Percentiles rank a stretch among this genome's conserved stretches.
Conservation (phyloP, 2,888 invertebrate species). For the Oasisia sp. region DNA sequence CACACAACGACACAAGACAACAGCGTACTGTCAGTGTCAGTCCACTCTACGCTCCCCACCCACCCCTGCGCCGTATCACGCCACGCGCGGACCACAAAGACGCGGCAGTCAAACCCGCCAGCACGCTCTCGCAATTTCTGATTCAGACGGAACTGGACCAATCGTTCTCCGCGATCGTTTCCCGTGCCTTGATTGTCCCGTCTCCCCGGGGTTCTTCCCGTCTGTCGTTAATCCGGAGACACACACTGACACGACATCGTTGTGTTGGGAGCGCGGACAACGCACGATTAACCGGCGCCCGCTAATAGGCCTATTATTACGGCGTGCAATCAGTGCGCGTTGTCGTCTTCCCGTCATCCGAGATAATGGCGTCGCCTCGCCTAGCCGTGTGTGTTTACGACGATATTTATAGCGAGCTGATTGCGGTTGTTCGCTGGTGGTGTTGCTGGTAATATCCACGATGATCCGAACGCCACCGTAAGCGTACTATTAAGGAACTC, state of each 20-base stretch:
- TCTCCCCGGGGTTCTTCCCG: not conserved
- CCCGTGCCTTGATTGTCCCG: not conserved
- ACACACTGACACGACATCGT: not conserved
- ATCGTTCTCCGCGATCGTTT: not conserved
- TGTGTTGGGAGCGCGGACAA: not conserved
- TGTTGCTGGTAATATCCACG: not conserved
- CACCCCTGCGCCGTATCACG: not conserved
- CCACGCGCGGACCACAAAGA: not conserved
- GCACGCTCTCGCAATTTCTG: not conserved
- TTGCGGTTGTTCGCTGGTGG: not conserved
- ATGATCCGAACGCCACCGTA: not conserved
- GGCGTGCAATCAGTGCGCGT: not conserved
- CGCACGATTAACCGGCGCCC: not conserved
- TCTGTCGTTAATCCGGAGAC: not conserved
- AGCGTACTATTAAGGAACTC: not conserved
- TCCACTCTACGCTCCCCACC: not conserved
- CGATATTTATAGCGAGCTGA: not conserved
- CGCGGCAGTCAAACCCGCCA: not conserved
- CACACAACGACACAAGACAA: not conserved
- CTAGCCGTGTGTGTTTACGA: not conserved
- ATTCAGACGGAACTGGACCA: not conserved
- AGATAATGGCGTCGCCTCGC: not conserved
- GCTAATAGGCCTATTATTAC: slow-evolving; percentile 4
- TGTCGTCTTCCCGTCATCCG: not conserved
- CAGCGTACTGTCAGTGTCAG: not conserved